Base-by-base conservation (phyloP, 2,113 vertebrate species). In the Cryptomyrus ogoouensis region DNA sequence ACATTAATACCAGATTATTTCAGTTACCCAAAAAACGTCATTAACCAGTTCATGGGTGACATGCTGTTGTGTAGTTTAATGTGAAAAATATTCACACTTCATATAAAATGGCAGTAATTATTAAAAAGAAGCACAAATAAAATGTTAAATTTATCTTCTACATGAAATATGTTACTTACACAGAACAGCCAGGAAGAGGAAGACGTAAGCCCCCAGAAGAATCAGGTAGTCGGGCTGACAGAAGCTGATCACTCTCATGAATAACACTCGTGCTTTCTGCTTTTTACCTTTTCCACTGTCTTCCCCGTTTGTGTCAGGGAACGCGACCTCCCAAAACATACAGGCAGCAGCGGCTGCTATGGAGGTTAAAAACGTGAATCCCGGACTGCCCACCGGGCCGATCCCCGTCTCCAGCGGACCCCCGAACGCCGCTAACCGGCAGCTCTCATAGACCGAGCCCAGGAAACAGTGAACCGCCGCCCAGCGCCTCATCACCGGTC, bases 251-350 rank as follows among this genome's bases (percentile, higher is more conserved):
- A 97, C 94, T 47, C 94, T 95, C 90, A 94, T 0, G 2, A 97
- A 52, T 9, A 96, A 91, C 44, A 89, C 94, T 3, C 93, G 90
- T 0, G 92, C 0, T 89, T 92, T 94, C 89, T 94, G 94, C 86
- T 91, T 70, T 1, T 77, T 0, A 49, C 93, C 0, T 83, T 93
- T 90, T 0, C 89, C 92, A 9, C 24, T 70, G 35, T 3, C 91
- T 3, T 86, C 91, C 4, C 91, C 94, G 0, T 92, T 89, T 1
- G 0, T 56, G 89, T 94, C 94, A 62, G 94, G 94, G 83, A 95
- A 13, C 21, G 83, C 91, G 50, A 92, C 74, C 90, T 96, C 96
- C 95, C 96, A 96, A 56, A 95, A 96, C 31, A 95, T 89, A 2
- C 94, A 94, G 3, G 93, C 94, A 3, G 92, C 92, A 50, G 93